Evolutionary conservation across 2,888 invertebrate genomes (phyloP).

Genomic region (Mesopsocus fuscifrons): DNA sequence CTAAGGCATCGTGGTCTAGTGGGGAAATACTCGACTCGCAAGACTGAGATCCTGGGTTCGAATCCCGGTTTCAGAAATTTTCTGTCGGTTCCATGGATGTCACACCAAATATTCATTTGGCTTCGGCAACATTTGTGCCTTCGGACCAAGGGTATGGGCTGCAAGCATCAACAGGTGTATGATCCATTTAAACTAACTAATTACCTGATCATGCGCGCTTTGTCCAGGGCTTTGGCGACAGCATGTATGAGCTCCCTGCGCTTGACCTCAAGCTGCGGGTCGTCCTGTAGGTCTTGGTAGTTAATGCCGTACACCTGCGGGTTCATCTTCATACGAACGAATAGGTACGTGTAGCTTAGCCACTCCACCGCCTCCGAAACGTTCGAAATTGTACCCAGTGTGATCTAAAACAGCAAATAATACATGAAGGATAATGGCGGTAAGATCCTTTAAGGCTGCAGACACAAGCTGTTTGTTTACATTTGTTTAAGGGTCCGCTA

Average conservation of each 20-base stretch:
- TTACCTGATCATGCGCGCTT: conserved; percentile 66
- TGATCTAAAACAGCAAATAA: conserved; percentile 35
- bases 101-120: too few relatives aligned
- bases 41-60: too few relatives aligned
- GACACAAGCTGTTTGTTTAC: conserved; percentile 16
- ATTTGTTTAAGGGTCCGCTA: too few relatives aligned
- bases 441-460: conserved; percentile 13
- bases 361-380: conserved; percentile 93
- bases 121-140: too few relatives aligned
- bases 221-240: conserved; percentile 73
- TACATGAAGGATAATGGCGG: conserved; percentile 6
- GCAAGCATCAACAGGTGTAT: too few relatives aligned
- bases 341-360: conserved; percentile 94
- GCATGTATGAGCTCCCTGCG: conserved; percentile 56
- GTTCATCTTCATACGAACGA: conserved; percentile 84
- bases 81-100: too few relatives aligned
- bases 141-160: too few relatives aligned
- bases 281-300: conserved; percentile 41
- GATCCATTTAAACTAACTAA: too few relatives aligned
- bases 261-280: conserved; percentile 58
- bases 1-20: too few relatives aligned
- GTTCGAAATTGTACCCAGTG: conserved; percentile 89
- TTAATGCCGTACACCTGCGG: conserved; percentile 57
- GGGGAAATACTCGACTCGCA: too few relatives aligned
- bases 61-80: too few relatives aligned